phyloP scores from a whole-genome alignment of 1,140 invertebrate species.

The Saxidomus purpurata region DNA sequence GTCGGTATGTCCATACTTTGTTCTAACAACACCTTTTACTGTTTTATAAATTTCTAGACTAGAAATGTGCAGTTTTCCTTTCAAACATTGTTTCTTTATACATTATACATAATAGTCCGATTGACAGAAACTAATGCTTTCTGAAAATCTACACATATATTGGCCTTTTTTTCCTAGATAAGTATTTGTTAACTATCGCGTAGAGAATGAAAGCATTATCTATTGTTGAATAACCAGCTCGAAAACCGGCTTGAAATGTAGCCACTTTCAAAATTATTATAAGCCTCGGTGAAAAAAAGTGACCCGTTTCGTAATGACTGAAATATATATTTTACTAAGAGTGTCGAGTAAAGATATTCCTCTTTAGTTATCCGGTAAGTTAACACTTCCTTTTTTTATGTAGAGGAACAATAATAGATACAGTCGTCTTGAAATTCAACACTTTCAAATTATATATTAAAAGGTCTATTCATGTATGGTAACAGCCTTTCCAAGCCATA shows the following conservation, averaged over 20 bases:
- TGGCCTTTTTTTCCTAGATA: too few relatives aligned
- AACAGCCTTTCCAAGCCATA: not conserved
- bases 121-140: conserved; percentile 54
- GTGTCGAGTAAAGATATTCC: not conserved
- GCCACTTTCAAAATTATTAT: not conserved
- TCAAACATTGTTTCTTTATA: not conserved
- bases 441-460: not conserved
- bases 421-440: not conserved
- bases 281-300: conserved; percentile 1
- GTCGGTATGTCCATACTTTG: too few relatives aligned
- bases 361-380: not conserved
- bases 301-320: not conserved
- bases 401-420: not conserved
- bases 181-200: too few relatives aligned
- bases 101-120: too few relatives aligned
- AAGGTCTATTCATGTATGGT: not conserved
- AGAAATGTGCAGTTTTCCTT: conserved; percentile 10
- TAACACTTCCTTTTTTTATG: conserved; percentile 9
- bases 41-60: not conserved
- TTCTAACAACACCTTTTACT: too few relatives aligned
- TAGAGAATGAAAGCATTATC: too few relatives aligned
- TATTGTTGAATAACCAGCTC: too few relatives aligned
- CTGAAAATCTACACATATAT: conserved; percentile 56
- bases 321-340: not conserved
- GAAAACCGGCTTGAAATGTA: conserved; percentile 3